Base-by-base conservation (phyloP, 1,140 invertebrate genomes). In the Drosophila lowei region DNA sequence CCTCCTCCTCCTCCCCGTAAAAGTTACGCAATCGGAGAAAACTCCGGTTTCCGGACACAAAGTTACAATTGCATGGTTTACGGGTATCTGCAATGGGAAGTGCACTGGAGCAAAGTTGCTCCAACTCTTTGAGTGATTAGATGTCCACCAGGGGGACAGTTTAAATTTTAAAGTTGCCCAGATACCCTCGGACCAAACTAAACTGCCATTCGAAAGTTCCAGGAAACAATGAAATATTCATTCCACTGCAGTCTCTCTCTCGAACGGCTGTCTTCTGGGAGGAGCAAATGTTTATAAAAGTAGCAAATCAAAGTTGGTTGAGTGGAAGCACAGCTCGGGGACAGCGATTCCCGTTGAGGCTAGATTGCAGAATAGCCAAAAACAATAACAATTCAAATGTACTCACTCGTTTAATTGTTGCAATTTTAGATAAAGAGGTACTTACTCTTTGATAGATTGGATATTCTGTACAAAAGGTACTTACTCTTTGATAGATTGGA, bases 101-200 rank as follows among this genome's bases (percentile, higher is more conserved):
- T 53, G 64, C 34, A 62, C 30, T 55, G 18, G n/a, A 47, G 46
- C 11, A 64, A 67, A 86, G 55, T 81, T 77, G 52, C 65, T 60
- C 16, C 49, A 42, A 65, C 65, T 73, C 59, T 81, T 81, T 86
- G 81, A 85, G 68, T 86, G 81, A 86, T 85, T 86, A 80, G 68
- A 70, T 61, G 67, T 42, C 46, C 67, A 25, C 21, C 44, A 18
- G 44, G 49, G 53, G 60, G 47, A 47, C 60, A 73, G 48, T 56
- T 74, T 49, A 21, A 70, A 49, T 44, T 70, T 48, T 38, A 68
- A 70, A 57, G 30, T 68, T 55, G 18, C 34, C 25, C 44, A 49
- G 15, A 48, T 56, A 30, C 30, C 3, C 23, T 4, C 5, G 5
- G 23, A 16, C 43, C 43, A 30, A 57, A 30, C 54, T 16, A 42